Percentiles rank a stretch among this genome's conserved stretches.
Evolutionary conservation across 1,140 invertebrate species (phyloP).

Genomic region (Drosophila busckii): DNA sequence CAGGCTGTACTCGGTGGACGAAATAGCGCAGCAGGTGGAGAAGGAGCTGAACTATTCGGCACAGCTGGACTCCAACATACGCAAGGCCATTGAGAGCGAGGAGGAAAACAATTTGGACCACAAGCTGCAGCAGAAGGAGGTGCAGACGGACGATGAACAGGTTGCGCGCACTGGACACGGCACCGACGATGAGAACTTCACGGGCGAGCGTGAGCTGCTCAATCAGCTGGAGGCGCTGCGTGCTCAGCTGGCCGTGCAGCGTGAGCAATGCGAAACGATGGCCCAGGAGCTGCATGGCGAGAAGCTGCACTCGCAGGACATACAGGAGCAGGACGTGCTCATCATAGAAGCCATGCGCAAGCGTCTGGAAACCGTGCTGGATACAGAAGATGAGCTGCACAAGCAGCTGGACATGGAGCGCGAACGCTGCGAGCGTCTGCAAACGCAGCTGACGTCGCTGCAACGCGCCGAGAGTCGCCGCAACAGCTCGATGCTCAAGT

Average conservation of each 20-base stretch:
- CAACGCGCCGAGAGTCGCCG: constrained; percentile 68
- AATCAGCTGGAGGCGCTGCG: constrained; percentile 76
- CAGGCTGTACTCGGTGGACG: constrained; percentile 80
- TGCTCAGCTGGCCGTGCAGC: constrained; percentile 79
- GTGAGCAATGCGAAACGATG: constrained; percentile 79
- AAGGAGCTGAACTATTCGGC: constrained; percentile 82
- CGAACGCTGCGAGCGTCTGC: constrained; percentile 80
- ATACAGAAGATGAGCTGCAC: constrained; percentile 83
- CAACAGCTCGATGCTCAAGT: constrained; percentile 61
- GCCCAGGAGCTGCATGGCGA: constrained; percentile 80
- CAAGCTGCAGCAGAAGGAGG: constrained; percentile 77
- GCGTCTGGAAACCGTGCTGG: constrained; percentile 82
- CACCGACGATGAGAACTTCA: constrained; percentile 72
- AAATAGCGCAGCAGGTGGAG: constrained; percentile 81
- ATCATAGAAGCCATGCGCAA: constrained; percentile 83
- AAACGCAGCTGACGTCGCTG: constrained; percentile 63
- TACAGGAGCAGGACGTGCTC: constrained; percentile 82
- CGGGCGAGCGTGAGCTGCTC: constrained; percentile 63
- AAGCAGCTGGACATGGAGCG: constrained; percentile 81
- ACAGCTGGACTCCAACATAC: constrained; percentile 81
- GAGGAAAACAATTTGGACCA: constrained; percentile 79
- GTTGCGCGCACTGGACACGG: constrained; percentile 41
- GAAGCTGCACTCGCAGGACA: constrained; percentile 79
- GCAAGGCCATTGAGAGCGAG: constrained; percentile 80
- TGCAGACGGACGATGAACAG: constrained; percentile 40